phyloP scores from a whole-genome alignment of 2,888 invertebrate species.

The Amphipoea oculea region DNA sequence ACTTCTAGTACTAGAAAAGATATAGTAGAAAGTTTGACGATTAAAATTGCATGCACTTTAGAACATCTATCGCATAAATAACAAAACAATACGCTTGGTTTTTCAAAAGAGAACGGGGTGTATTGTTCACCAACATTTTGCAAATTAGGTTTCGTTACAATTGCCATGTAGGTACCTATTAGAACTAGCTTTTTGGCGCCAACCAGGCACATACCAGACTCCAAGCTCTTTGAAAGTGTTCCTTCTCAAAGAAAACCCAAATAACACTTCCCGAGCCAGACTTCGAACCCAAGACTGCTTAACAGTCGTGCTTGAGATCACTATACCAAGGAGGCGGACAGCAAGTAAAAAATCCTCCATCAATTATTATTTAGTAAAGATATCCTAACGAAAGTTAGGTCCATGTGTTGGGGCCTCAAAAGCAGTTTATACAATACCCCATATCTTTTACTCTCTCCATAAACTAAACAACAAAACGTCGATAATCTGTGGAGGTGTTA shows the following conservation, averaged over 20 bases:
- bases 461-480: constrained; percentile 46
- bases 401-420: background rate
- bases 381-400: background rate
- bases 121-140: background rate
- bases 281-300: no score
- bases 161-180: background rate
- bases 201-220: background rate
- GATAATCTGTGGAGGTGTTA: constrained; percentile 70
- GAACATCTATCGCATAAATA: background rate
- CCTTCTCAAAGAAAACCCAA: background rate
- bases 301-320: background rate
- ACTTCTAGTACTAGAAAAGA: constrained; percentile 8
- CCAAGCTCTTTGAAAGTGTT: background rate
- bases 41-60: constrained; percentile 20
- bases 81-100: background rate
- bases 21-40: constrained; percentile 3
- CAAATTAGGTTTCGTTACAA: background rate
- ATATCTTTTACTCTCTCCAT: constrained; percentile 28
- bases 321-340: background rate
- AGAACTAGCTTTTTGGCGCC: background rate
- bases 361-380: background rate
- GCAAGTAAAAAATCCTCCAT: background rate
- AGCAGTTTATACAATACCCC: background rate
- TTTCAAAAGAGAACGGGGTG: background rate
- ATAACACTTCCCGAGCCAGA: background rate